Evolutionary conservation across 1,140 invertebrate species (phyloP).

Genomic region (Trinorchestia longiramus): DNA sequence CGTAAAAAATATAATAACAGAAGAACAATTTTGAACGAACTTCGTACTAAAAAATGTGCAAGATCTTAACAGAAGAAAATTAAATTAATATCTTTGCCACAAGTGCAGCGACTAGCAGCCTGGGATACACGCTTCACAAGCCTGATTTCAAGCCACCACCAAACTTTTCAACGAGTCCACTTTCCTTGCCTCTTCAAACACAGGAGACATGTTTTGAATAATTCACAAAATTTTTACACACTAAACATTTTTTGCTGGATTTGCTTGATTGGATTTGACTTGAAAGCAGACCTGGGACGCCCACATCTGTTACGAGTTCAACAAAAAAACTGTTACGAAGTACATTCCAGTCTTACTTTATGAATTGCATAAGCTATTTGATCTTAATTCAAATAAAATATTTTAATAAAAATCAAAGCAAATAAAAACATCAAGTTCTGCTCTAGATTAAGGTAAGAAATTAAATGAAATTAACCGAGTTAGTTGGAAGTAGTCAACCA

Average conservation of each 20-base stretch:
- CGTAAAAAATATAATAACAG: neutral
- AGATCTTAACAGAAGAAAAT: neutral
- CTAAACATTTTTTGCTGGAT: neutral
- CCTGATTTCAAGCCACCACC: neutral
- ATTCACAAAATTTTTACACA: neutral
- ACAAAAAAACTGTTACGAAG: neutral
- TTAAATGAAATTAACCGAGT: neutral
- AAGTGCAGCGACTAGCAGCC: neutral
- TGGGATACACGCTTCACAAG: neutral
- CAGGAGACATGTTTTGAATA: neutral
- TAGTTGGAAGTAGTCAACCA: neutral
- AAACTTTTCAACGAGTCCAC: neutral
- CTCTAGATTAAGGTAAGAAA: neutral
- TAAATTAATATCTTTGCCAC: neutral
- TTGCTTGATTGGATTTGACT: neutral
- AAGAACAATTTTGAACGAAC: neutral
- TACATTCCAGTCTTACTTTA: neutral
- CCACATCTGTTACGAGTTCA: neutral
- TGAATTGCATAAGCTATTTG: neutral
- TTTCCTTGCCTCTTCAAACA: neutral
- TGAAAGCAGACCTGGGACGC: neutral
- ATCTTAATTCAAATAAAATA: slow-evolving; percentile 38
- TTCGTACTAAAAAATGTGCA: neutral
- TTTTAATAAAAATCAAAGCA: slow-evolving; percentile 34
- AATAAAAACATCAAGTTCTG: neutral